Conservation (phyloP, 1,140 invertebrate species). For the Eubasilissa regina region DNA sequence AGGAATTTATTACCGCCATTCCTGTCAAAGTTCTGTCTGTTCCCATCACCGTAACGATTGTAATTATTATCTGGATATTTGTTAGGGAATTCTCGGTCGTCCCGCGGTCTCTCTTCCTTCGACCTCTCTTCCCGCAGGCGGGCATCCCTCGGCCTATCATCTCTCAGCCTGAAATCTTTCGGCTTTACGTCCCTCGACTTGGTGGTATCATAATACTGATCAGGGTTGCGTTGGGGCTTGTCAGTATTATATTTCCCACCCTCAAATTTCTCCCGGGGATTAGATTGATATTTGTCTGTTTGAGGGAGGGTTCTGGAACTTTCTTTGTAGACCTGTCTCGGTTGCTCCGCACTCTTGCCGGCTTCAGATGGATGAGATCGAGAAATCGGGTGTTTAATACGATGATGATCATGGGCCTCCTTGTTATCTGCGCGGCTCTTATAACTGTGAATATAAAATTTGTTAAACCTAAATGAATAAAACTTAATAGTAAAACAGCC, state of each 20-base stretch:
- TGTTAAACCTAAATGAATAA: no score
- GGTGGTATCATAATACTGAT: constrained; percentile 15
- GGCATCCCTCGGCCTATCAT: not conserved
- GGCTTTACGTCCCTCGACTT: not conserved
- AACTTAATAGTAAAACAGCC: no score
- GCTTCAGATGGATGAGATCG: not conserved
- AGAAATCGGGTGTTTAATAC: not conserved
- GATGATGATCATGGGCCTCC: not conserved
- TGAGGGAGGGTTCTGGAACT: constrained; percentile 3
- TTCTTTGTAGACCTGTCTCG: not conserved
- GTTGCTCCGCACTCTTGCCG: constrained; percentile 1
- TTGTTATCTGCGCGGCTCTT: constrained; percentile 8
- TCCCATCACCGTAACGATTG: constrained; percentile 27
- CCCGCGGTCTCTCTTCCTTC: not conserved
- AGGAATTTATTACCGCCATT: constrained; percentile 19
- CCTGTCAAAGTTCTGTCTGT: constrained; percentile 29
- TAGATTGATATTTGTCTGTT: not conserved
- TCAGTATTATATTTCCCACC: not conserved
- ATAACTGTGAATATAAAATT: not conserved
- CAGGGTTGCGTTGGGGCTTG: no score
- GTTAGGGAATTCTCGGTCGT: not conserved
- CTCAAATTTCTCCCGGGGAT: not conserved
- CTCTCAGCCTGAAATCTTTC: not conserved
- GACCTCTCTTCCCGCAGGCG: not conserved
- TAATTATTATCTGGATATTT: constrained; percentile 23